phyloP scores from a whole-genome alignment of 2,113 vertebrate genomes.

The Epinephelus lanceolatus region DNA sequence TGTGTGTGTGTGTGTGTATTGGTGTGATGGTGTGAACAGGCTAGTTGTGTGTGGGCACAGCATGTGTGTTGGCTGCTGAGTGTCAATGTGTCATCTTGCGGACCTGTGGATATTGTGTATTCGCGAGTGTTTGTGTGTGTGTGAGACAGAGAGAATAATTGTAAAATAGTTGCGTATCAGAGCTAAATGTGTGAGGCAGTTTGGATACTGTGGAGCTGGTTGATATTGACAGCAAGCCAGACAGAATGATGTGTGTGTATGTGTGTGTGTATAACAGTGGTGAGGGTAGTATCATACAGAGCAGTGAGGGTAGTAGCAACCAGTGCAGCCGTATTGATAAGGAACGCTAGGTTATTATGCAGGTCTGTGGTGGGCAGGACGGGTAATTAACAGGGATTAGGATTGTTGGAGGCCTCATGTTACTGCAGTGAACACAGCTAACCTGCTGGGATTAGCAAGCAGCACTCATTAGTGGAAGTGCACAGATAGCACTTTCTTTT shows the following conservation, averaged over 20 bases:
- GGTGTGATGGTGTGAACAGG: conserved; percentile 1
- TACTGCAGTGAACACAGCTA: conserved; percentile 50
- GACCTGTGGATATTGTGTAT: conserved; percentile 39
- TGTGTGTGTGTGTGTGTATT: neutral
- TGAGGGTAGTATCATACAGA: conserved; percentile 43
- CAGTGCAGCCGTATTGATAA: conserved; percentile 66
- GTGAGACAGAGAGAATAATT: neutral
- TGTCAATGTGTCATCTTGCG: conserved; percentile 6
- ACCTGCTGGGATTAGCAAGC: conserved; percentile 73
- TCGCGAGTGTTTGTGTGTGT: conserved; percentile 21
- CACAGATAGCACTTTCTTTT: conserved; percentile 24
- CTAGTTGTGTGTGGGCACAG: conserved; percentile 22
- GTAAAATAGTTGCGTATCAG: neutral
- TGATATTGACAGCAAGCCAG: conserved; percentile 72
- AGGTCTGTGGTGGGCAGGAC: conserved; percentile 58
- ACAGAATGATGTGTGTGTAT: conserved; percentile 10
- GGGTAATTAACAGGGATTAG: conserved; percentile 78
- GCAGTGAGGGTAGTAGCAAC: conserved; percentile 36
- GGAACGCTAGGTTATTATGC: conserved; percentile 59
- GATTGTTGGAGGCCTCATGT: conserved; percentile 60
- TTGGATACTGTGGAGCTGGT: conserved; percentile 37
- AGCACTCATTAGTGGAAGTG: conserved; percentile 54
- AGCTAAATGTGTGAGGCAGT: no score
- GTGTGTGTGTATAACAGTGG: neutral
- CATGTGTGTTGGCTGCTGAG: conserved; percentile 9